Base-by-base conservation (phyloP, 2,888 invertebrate species). In the Acanthosoma haemorrhoidale region DNA sequence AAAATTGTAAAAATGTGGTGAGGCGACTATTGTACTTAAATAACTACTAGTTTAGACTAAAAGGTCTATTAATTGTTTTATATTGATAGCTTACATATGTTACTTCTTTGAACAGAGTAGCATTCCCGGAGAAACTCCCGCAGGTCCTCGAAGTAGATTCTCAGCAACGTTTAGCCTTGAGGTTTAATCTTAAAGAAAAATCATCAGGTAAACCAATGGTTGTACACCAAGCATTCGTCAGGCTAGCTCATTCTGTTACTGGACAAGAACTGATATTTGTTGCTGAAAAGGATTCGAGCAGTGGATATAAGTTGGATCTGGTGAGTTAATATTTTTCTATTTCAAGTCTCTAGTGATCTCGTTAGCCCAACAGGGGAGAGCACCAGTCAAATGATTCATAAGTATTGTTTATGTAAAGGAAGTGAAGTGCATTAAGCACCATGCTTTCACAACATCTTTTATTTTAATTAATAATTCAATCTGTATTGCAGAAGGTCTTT, bases 231-330 rank as follows among this genome's bases (percentile, higher is more conserved):
- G 91, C 92, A 0, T 96, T 96, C 80, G 86, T 96, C 29, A 85
- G 91, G 61, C 84, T 96, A 57, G 85, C 85, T 39, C 86, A 90
- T 75, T 81, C 82, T 15, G 82, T 83, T 67, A 84, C 84, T 0
- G 83, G 85, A n/a, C 87, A 88, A 72, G 98, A 98, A 83, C 91
- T 95, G 61, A 88, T 96, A 76, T 97, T 94, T 79, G 91, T 98
- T 4, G 94, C 96, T 1, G 96, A 97, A 79, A 88, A 90, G 4
- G 96, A 96, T 78, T 82, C 82, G 73, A 82, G 84, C 66, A 87
- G 87, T 77, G 82, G 72, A 21, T 96, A 97, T 80, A 94, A 92
- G 81, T 90, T 96, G 74, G 96, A 96, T 78, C 86, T 98, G 87
- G 92, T 92, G 77, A 80, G 84, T 79, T 29, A 16, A 16, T 34